Evolutionary conservation across 2,113 vertebrate species (phyloP).

Genomic region (Pachycephala philippinensis): DNA sequence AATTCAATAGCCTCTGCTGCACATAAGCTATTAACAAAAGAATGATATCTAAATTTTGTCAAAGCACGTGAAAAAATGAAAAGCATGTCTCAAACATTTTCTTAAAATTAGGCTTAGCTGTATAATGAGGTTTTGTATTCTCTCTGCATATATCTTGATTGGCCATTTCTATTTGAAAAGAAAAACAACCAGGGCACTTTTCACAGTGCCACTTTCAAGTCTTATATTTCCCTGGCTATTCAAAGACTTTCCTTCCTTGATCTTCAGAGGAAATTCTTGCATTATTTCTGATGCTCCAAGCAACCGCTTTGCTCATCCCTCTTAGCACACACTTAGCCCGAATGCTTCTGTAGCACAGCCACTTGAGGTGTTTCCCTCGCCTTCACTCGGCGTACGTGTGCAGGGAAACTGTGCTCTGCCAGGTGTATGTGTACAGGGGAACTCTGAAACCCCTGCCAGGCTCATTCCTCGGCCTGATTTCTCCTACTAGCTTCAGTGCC

Average conservation of each 20-base stretch:
- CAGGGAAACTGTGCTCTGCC: background rate
- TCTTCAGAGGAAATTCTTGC: background rate
- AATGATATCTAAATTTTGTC: background rate
- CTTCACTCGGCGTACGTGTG: fast-evolving
- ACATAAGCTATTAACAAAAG: background rate
- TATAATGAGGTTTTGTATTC: background rate
- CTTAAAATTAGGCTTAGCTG: background rate
- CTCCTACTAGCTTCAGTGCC: background rate
- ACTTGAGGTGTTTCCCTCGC: background rate
- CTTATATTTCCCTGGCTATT: background rate
- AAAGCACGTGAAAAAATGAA: background rate
- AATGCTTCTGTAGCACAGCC: fast-evolving
- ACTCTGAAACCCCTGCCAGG: background rate
- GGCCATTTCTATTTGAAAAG: background rate
- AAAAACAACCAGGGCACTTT: background rate
- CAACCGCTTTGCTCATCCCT: background rate
- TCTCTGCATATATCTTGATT: background rate
- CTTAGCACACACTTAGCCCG: background rate
- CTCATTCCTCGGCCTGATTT: background rate
- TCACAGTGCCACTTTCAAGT: background rate
- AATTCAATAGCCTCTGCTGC: background rate
- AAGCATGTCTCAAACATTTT: background rate
- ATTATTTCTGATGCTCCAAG: background rate
- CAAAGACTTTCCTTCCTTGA: background rate
- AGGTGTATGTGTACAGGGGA: background rate